A percentile compares a stretch with the other conserved stretches of the same genome.
phyloP scores from a whole-genome alignment of 2,113 vertebrate genomes.

The Pterophyllum scalare region DNA sequence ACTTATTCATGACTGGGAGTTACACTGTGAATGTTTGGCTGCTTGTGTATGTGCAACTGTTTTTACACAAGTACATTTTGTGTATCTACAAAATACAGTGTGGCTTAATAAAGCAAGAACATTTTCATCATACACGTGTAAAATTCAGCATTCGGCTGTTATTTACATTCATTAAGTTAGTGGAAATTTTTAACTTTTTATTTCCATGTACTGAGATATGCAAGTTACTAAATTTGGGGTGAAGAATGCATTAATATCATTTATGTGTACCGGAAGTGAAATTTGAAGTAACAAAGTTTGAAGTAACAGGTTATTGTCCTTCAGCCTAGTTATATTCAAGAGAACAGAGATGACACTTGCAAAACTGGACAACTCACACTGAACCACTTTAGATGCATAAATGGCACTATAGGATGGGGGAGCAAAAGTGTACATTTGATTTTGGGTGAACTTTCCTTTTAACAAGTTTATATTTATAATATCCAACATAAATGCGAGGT shows the following conservation, averaged over 20 bases:
- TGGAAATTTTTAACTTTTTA: too few relatives aligned
- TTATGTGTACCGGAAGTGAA: background rate
- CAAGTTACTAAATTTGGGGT: background rate
- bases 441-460: background rate
- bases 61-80: background rate
- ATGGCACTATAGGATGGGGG: background rate
- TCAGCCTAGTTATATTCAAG: too few relatives aligned
- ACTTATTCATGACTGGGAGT: slow-evolving; percentile 58
- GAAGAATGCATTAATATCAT: background rate
- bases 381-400: background rate
- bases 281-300: background rate
- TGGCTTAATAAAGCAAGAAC: background rate
- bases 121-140: background rate
- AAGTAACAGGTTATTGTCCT: too few relatives aligned
- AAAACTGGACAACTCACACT: background rate
- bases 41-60: background rate
- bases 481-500: background rate
- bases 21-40: background rate
- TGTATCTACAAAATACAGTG: background rate
- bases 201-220: background rate
- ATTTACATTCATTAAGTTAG: background rate
- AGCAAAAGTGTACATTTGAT: background rate
- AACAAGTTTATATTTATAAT: background rate
- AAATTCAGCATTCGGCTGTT: background rate
- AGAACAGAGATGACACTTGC: background rate